phyloP scores from a whole-genome alignment of 2,797 vertebrate species.

The Erpetoichthys calabaricus region DNA sequence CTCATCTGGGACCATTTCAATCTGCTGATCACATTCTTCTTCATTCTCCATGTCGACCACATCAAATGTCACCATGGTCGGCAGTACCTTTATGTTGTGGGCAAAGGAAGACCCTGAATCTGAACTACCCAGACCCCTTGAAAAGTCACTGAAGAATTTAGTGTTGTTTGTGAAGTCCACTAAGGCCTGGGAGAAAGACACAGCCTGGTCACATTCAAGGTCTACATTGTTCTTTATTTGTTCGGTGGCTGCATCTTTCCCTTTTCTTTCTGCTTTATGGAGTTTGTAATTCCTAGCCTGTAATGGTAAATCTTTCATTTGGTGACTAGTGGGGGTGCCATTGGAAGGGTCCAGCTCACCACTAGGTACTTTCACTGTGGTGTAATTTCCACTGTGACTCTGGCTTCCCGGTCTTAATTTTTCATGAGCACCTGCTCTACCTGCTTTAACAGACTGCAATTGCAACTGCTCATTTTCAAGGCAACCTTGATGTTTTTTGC shows the following conservation, averaged over 20 bases:
- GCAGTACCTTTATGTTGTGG: slow-evolving; percentile 76
- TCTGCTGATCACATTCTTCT: slow-evolving; percentile 78
- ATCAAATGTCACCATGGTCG: slow-evolving; percentile 91
- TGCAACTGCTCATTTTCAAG: slow-evolving; percentile 26
- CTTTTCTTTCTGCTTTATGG: slow-evolving; percentile 25
- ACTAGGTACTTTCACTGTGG: too few species aligned
- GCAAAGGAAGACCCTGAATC: slow-evolving; percentile 68
- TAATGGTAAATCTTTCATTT: slow-evolving; percentile 23
- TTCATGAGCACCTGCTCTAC: slow-evolving; percentile 40
- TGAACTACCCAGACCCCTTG: slow-evolving; percentile 52
- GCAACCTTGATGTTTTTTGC: slow-evolving; percentile 30
- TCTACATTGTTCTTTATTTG: slow-evolving; percentile 21
- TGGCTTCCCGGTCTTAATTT: slow-evolving; percentile 12
- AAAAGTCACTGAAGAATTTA: slow-evolving; percentile 68
- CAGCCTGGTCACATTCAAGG: slow-evolving; percentile 58
- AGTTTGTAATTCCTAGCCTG: slow-evolving; percentile 30
- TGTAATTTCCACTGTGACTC: too few species aligned
- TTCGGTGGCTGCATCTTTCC: slow-evolving; percentile 13
- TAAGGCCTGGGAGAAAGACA: slow-evolving; percentile 84
- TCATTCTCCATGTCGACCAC: slow-evolving; percentile 90
- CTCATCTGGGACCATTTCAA: slow-evolving; percentile 71
- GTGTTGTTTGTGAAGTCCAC: slow-evolving; percentile 79
- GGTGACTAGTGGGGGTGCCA: slow-evolving; percentile 20
- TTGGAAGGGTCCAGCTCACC: slow-evolving; percentile 7
- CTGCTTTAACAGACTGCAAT: slow-evolving; percentile 21